These are phyloP conservation scores for Auanema sp. DNA, from an alignment of 2,888 invertebrate species.

Conservation along the genomic window DNA sequence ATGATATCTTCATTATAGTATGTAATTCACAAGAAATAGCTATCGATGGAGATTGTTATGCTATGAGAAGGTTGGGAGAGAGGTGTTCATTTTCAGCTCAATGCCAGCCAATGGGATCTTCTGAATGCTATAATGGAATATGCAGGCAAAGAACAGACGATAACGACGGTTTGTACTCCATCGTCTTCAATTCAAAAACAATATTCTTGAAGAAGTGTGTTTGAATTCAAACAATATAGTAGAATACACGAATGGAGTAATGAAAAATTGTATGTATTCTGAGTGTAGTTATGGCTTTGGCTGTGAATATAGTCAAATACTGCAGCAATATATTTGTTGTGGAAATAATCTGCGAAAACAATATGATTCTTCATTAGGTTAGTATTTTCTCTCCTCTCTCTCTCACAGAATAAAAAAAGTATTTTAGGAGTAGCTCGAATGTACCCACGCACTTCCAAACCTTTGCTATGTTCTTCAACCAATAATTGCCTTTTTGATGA, in stretches of 20 bases:
- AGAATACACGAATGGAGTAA: conserved; percentile 8
- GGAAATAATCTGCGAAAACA: neutral
- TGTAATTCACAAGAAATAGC: conserved; percentile 19
- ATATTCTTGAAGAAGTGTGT: conserved; percentile 13
- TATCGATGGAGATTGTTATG: conserved; percentile 11
- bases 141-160: conserved; percentile 5
- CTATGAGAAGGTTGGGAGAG: conserved; percentile 15
- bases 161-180: conserved; percentile 1
- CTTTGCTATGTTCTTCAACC: conserved; percentile 14
- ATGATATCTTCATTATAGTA: conserved; percentile 1
- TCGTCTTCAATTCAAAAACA: neutral
- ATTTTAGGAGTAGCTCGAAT: conserved; percentile 14
- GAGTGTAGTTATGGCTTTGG: conserved; percentile 19
- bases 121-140: conserved; percentile 10
- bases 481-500: conserved; percentile 17
- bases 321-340: conserved; percentile 21
- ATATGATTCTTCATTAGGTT: too few relatives aligned
- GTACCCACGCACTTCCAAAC: conserved; percentile 15
- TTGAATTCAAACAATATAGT: conserved; percentile 10
- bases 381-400: too few relatives aligned
- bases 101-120: conserved; percentile 17
- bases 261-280: conserved; percentile 20
- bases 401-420: neutral
- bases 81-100: conserved; percentile 13
- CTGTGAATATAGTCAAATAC: conserved; percentile 16